A percentile compares a stretch with the other conserved stretches of the same genome.
Evolutionary conservation across 2,113 vertebrate genomes (phyloP).

Genomic region (Laterallus jamaicensis): DNA sequence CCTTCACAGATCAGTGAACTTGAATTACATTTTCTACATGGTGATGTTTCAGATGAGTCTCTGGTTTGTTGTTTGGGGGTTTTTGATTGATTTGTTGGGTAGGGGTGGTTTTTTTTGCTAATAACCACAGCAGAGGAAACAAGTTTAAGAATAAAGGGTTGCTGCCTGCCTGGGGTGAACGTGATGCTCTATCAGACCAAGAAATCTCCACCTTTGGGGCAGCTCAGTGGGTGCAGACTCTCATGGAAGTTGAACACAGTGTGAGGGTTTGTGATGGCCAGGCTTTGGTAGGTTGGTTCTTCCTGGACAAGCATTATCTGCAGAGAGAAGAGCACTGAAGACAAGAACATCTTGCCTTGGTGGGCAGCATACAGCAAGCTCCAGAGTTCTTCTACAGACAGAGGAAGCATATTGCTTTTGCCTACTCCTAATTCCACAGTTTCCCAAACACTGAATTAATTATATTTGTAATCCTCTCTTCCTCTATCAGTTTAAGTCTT

Average conservation of each 20-base stretch:
- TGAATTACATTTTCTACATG: background rate
- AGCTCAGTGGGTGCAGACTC: background rate
- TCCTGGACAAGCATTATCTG: background rate
- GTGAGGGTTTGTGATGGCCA: rapidly evolving
- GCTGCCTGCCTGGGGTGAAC: background rate
- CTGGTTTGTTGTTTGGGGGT: background rate
- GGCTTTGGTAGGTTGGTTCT: background rate
- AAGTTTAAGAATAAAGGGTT: background rate
- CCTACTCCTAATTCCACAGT: background rate
- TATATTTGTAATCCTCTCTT: conserved; percentile 1
- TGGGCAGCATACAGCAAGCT: background rate
- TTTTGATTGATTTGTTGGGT: background rate
- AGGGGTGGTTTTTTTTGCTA: background rate
- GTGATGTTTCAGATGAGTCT: background rate
- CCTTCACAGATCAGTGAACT: background rate
- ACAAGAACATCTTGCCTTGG: background rate
- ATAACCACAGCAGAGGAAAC: background rate
- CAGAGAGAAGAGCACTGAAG: background rate
- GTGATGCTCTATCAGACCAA: background rate
- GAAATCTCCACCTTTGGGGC: background rate
- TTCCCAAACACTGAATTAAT: background rate
- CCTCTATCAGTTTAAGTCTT: background rate
- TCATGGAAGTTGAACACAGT: background rate
- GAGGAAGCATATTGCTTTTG: background rate
- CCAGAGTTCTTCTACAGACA: background rate